These are phyloP conservation scores for Tapera naevia DNA, from an alignment of 2,797 vertebrate species.

Conservation along the genomic window DNA sequence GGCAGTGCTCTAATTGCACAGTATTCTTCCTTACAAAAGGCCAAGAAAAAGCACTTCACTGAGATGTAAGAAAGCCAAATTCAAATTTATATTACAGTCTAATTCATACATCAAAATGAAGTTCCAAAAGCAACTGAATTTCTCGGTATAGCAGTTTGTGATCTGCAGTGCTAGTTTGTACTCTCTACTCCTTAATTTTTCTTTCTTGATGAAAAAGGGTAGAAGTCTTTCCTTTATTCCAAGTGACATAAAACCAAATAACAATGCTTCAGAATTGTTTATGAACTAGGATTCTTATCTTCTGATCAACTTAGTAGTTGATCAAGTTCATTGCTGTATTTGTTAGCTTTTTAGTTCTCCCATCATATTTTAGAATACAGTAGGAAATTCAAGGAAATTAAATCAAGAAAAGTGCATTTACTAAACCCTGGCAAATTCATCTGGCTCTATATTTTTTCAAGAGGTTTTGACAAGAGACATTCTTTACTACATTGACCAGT, in stretches of 20 bases:
- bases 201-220: neutral
- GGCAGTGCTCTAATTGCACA: neutral
- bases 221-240: neutral
- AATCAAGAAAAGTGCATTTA: neutral
- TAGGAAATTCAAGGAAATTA: neutral
- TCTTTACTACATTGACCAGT: neutral
- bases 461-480: neutral
- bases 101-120: neutral
- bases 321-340: neutral
- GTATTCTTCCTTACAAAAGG: neutral
- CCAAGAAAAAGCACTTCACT: neutral
- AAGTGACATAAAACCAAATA: neutral
- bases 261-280: neutral
- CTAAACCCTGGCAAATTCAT: neutral
- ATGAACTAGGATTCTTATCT: neutral
- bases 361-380: neutral
- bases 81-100: neutral
- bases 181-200: neutral
- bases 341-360: neutral
- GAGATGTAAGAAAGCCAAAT: neutral
- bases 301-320: neutral
- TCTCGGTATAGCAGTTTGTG: neutral
- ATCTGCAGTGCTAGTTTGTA: neutral
- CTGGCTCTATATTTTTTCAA: constrained; percentile 4
- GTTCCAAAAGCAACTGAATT: neutral